These are phyloP conservation scores for Thecocarcelia acutangulata DNA, from an alignment of 2,888 invertebrate species.

Conservation along the genomic window DNA sequence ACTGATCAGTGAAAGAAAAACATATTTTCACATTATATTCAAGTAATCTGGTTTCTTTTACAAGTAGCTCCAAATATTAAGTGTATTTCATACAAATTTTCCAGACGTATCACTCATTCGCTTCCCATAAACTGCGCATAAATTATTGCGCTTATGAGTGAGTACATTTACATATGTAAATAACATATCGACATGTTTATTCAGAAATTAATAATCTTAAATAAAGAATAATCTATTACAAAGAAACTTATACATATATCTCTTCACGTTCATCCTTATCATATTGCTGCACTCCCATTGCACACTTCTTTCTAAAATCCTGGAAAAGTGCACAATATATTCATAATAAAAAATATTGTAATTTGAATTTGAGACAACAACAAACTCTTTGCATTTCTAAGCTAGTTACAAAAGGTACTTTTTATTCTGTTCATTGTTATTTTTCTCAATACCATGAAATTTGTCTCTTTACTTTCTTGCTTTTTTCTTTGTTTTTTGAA, in stretches of 20 bases:
- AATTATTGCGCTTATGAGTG: too few species aligned
- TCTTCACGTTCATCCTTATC: not conserved
- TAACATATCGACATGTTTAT: too few species aligned
- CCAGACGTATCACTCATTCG: too few species aligned
- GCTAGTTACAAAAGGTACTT: too few species aligned
- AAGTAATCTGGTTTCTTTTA: too few species aligned
- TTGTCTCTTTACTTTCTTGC: not conserved
- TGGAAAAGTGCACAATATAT: not conserved
- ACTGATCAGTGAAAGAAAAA: too few species aligned
- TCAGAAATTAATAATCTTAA: too few species aligned
- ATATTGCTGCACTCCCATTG: not conserved
- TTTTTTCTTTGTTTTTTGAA: not conserved
- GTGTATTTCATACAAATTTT: too few species aligned
- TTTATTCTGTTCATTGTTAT: not conserved
- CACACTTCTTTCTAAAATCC: not conserved
- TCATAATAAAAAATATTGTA: not conserved
- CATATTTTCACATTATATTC: too few species aligned
- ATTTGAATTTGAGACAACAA: not conserved
- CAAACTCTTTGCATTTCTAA: not conserved
- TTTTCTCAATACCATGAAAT: conserved; percentile 21
- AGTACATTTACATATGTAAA: too few species aligned
- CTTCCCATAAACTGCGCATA: too few species aligned
- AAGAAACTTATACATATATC: not conserved
- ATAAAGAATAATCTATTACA: not conserved
- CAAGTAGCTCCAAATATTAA: too few species aligned